These are phyloP conservation scores for Tenthredo amoena DNA, from an alignment of 2,888 invertebrate species.

Conservation along the genomic window DNA sequence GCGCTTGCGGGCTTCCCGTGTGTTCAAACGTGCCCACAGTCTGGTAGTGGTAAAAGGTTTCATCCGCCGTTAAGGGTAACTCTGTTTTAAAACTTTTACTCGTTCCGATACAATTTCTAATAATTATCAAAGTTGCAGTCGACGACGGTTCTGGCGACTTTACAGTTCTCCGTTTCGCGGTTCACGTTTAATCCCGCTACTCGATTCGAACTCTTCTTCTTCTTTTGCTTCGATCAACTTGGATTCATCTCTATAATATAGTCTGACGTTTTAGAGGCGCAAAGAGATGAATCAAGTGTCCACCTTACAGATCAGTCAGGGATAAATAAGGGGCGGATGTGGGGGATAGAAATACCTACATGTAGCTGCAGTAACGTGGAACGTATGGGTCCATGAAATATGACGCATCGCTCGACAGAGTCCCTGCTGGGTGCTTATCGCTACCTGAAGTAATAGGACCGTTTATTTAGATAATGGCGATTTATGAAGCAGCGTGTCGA, in stretches of 20 bases:
- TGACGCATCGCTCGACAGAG: slow-evolving; percentile 51
- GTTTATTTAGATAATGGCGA: slow-evolving; percentile 53
- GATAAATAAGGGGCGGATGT: neutral
- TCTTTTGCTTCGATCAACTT: neutral
- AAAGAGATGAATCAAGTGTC: slow-evolving; percentile 21
- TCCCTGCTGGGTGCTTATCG: slow-evolving; percentile 49
- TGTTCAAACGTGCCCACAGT: slow-evolving; percentile 40
- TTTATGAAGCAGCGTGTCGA: slow-evolving; percentile 51
- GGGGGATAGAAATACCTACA: slow-evolving; percentile 20
- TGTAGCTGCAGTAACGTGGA: slow-evolving; percentile 30
- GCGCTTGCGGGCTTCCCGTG: slow-evolving; percentile 46
- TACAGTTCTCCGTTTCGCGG: neutral
- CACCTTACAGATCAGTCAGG: neutral
- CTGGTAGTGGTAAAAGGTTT: slow-evolving; percentile 37
- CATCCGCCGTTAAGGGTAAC: slow-evolving; percentile 41
- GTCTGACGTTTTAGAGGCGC: neutral
- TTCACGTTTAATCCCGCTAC: slow-evolving; percentile 8
- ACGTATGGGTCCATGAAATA: slow-evolving; percentile 46
- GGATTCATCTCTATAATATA: neutral
- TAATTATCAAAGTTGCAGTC: slow-evolving; percentile 52
- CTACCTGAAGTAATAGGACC: slow-evolving; percentile 50
- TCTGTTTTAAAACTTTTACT: slow-evolving; percentile 50
- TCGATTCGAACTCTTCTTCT: neutral
- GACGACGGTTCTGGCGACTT: neutral
- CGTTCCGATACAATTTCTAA: slow-evolving; percentile 54